A percentile compares a stretch with the other conserved stretches of the same genome.
phyloP scores from a whole-genome alignment of 2,113 vertebrate species.

The Lophochroa leadbeateri region DNA sequence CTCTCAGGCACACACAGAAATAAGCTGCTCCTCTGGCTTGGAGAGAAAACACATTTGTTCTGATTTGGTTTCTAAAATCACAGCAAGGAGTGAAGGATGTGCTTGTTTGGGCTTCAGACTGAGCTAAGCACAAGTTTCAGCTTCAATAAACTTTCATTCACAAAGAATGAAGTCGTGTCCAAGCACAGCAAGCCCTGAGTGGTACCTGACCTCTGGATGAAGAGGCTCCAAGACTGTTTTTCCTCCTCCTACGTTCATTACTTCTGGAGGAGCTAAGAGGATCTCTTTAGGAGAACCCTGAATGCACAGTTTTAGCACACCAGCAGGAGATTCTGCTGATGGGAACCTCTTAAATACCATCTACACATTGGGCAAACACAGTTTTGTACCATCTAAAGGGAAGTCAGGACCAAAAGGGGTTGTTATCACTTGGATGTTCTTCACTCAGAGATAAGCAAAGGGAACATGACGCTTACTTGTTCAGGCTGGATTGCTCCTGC shows the following conservation, averaged over 20 bases:
- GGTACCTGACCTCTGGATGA: accelerated
- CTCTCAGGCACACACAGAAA: background rate
- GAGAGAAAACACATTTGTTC: background rate
- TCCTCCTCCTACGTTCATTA: background rate
- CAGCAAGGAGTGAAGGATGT: accelerated
- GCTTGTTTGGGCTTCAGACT: background rate
- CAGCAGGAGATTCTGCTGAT: too few species aligned
- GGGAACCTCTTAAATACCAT: background rate
- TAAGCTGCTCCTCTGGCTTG: background rate
- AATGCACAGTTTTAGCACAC: background rate
- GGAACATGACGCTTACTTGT: accelerated
- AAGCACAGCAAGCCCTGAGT: background rate
- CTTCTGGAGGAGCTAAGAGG: background rate
- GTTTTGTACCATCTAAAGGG: background rate
- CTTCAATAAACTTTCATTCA: background rate
- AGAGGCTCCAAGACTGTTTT: background rate
- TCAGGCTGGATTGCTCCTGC: background rate
- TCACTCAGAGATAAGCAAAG: background rate
- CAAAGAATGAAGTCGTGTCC: accelerated
- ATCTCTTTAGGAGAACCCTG: background rate
- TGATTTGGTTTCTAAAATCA: background rate
- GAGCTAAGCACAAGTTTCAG: background rate
- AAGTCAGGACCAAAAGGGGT: background rate
- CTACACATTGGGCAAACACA: accelerated
- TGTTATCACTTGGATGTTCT: too few species aligned